These are phyloP conservation scores for Aplysina aerophoba DNA, from an alignment of 37 sponge, comb jelly and placozoan species.

Conservation along the genomic window DNA sequence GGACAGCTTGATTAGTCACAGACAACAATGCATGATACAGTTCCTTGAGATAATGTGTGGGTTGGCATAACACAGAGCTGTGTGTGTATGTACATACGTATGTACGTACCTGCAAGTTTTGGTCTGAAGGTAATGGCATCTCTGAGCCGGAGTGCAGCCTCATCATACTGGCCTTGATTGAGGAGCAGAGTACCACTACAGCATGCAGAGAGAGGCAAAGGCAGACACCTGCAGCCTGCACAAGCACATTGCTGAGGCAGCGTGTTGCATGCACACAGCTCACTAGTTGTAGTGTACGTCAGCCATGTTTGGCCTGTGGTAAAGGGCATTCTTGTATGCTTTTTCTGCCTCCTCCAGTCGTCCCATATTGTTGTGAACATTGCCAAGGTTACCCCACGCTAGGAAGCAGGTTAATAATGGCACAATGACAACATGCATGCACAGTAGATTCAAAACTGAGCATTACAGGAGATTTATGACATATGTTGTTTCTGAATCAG, in stretches of 20 bases:
- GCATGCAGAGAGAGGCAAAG: background rate
- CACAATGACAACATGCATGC: too few relatives aligned
- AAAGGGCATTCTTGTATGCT: conserved; percentile 49
- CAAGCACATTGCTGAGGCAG: background rate
- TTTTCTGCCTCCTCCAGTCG: conserved; percentile 33
- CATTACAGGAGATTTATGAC: background rate
- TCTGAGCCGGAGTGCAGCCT: conserved; percentile 25
- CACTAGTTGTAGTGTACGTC: conserved; percentile 69
- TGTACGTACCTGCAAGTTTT: conserved; percentile 46
- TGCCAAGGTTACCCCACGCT: conserved; percentile 61
- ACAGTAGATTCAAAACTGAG: too few relatives aligned
- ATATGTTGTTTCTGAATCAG: background rate
- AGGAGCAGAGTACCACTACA: conserved; percentile 44
- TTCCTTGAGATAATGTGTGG: too few relatives aligned
- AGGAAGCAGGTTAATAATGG: background rate
- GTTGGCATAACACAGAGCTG: too few relatives aligned
- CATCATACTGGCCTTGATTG: background rate
- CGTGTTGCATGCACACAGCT: background rate
- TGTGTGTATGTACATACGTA: too few relatives aligned
- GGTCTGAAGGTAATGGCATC: conserved; percentile 55
- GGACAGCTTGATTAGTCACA: background rate
- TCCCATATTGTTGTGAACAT: conserved; percentile 33
- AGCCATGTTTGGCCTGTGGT: conserved; percentile 63
- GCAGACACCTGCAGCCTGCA: conserved; percentile 4
- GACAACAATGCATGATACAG: too few relatives aligned